phyloP scores from a whole-genome alignment of 2,113 vertebrate species.

The Oceanodroma tethys region DNA sequence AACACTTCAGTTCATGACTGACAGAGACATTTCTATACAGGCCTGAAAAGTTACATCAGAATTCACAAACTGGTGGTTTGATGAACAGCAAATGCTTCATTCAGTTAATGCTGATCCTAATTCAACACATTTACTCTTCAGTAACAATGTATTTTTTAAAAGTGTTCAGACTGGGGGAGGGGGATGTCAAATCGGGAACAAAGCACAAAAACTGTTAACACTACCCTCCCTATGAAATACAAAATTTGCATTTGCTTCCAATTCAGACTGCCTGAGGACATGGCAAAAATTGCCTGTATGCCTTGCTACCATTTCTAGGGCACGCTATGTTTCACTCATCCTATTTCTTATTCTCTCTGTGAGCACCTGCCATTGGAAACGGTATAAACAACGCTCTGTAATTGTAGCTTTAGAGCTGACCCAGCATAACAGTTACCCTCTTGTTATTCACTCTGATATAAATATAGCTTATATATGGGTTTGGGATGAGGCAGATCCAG shows the following conservation, averaged over 20 bases:
- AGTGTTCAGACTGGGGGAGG: neutral
- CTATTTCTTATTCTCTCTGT: neutral
- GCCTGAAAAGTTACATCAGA: neutral
- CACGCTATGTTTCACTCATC: neutral
- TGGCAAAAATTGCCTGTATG: neutral
- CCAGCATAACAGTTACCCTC: neutral
- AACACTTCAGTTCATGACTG: too few relatives aligned
- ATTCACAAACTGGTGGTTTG: neutral
- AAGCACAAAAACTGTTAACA: neutral
- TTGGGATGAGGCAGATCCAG: neutral
- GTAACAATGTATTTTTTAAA: neutral
- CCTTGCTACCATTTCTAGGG: neutral
- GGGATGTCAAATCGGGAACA: neutral
- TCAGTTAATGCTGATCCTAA: neutral
- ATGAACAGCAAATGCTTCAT: neutral
- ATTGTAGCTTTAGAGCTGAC: neutral
- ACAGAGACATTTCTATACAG: neutral
- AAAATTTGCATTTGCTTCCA: neutral
- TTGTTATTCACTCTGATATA: neutral
- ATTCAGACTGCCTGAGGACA: too few relatives aligned
- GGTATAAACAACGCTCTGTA: neutral
- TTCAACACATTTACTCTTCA: neutral
- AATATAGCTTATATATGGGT: accelerated
- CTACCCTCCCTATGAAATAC: too few relatives aligned
- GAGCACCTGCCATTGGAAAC: neutral